These are phyloP conservation scores for Gobiocypris rarus DNA, from an alignment of 2,113 vertebrate species.

Conservation along the genomic window DNA sequence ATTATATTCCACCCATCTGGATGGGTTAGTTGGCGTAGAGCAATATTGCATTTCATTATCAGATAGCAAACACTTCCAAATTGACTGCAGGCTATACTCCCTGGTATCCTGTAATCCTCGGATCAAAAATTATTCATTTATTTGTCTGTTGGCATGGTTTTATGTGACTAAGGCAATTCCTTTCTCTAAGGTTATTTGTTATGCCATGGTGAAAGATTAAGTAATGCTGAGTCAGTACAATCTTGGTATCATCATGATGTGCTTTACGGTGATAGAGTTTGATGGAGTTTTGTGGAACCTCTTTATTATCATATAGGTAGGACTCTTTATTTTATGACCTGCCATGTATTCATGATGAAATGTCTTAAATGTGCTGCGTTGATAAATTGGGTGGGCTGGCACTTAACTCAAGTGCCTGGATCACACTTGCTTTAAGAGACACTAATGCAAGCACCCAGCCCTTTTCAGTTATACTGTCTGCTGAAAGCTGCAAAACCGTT, in stretches of 20 bases:
- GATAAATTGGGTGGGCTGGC: constrained; percentile 24
- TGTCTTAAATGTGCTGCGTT: not conserved
- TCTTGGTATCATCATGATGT: not conserved
- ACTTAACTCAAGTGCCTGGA: not conserved
- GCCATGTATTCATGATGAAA: not conserved
- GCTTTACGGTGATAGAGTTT: not conserved
- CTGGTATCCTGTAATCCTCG: not conserved
- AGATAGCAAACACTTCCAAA: not conserved
- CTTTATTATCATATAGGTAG: not conserved
- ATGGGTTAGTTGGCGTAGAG: not conserved
- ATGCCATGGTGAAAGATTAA: not conserved
- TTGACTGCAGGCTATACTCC: not conserved
- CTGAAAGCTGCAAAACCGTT: not conserved
- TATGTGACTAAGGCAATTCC: not conserved
- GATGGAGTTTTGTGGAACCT: not conserved
- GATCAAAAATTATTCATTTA: constrained; percentile 6
- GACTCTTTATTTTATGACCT: not conserved
- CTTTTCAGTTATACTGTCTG: constrained; percentile 17
- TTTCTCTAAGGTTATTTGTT: not conserved
- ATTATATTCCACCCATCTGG: constrained; percentile 7
- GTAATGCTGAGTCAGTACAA: not conserved
- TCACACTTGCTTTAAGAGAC: constrained; percentile 39
- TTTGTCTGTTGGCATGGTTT: not conserved
- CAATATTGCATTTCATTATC: constrained; percentile 2
- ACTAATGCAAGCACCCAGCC: constrained; percentile 24